Base-by-base conservation (phyloP, 2,113 vertebrate species). In the Electrona antarctica region DNA sequence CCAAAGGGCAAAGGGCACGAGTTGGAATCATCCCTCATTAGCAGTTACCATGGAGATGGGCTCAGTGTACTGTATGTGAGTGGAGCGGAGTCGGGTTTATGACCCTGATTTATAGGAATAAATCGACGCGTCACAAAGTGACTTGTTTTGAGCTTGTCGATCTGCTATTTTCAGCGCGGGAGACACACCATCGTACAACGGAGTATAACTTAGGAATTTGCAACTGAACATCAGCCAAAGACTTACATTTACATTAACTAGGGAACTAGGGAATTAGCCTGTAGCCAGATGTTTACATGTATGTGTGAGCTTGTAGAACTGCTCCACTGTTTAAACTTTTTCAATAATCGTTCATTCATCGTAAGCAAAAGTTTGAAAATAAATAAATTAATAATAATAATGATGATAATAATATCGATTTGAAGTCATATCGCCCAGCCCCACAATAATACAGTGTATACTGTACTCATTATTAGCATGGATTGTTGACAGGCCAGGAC, bases 11-110 rank as follows among this genome's bases (percentile, higher is more conserved):
- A 87, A 93, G 86, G 80, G 71, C 83, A 85, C 56, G 10, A 69
- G 77, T 61, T 80, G 70, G 85, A 91, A 87, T 88, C 83, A 80
- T 88, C 80, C 54, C 68, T 89, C 88, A 91, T 91, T 89, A 89
- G 86, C 52, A 69, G 87, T 90, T 85, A 69, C 80, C 80, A 76
- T 77, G 77, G 87, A 75, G 71, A 82, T 45, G 4, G 6, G 63
- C 69, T 77, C 71, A 61, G 66, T 61, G 50, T 66, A 62, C 1
- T 61, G 50, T 66, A 62, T 2, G 1, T 21, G 8, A 58, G 54
- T 52, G 67, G 74, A 77, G 81, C 68, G 79, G 85, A 76, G 62
- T 73, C 59, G 12, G 46, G 10, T 46, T n/a, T 49, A 78, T 41
- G 5, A 41, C 33, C 33, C 33, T 41, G 33, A 41, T 41, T 41